Conservation (phyloP, 2,113 vertebrate genomes). For the Brienomyrus brachyistius region DNA sequence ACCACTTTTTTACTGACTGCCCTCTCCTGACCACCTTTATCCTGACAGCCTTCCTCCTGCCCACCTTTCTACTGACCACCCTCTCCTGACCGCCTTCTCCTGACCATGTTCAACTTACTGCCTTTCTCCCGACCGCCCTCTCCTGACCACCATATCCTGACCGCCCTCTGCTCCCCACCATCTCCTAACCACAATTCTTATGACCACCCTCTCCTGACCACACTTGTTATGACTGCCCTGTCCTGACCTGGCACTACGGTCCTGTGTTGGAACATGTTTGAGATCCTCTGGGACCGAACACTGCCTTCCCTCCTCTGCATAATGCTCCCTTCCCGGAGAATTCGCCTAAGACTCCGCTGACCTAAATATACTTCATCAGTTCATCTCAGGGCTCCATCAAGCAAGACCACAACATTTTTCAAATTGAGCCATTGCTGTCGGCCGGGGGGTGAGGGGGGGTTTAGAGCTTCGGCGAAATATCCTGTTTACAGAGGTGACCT, state of each 20-base stretch:
- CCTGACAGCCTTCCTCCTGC: background rate
- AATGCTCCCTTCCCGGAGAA: background rate
- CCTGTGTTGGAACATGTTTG: background rate
- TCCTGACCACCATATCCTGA: background rate
- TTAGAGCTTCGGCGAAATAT: background rate
- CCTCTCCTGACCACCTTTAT: background rate
- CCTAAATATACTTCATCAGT: constrained; percentile 1
- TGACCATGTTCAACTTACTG: background rate
- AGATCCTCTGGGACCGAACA: background rate
- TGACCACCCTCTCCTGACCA: background rate
- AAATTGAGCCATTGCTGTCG: constrained; percentile 5
- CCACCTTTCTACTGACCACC: background rate
- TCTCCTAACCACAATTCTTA: background rate
- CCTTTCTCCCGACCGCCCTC: background rate
- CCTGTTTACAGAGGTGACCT: constrained; percentile 13
- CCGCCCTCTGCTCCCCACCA: background rate
- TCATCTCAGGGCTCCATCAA: constrained; percentile 15
- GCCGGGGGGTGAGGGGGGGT: background rate
- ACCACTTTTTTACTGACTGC: background rate
- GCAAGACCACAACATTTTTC: constrained; percentile 11
- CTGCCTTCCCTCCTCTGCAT: background rate
- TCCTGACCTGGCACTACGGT: background rate
- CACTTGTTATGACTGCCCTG: background rate
- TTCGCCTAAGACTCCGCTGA: background rate
- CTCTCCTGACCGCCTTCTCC: background rate